Conservation (phyloP, 2,888 invertebrate genomes). For the Cryptosula pallasiana region DNA sequence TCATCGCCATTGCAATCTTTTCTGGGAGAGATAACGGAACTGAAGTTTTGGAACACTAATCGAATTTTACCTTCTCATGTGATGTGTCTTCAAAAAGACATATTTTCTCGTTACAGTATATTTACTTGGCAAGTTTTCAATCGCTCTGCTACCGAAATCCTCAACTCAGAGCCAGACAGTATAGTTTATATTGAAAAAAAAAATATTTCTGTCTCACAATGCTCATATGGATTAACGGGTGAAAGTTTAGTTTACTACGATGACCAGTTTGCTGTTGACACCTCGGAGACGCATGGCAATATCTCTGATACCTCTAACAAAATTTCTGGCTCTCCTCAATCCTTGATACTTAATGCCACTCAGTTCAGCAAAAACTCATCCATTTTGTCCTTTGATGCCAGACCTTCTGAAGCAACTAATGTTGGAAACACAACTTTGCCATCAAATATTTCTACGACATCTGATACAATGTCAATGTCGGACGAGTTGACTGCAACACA, state of each 20-base stretch:
- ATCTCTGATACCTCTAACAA: too few species aligned
- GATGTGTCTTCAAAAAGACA: neutral
- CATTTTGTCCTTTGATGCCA: too few species aligned
- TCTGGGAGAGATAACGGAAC: neutral
- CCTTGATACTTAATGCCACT: too few species aligned
- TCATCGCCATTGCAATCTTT: neutral
- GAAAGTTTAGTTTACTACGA: neutral
- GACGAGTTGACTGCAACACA: too few species aligned
- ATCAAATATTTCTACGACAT: too few species aligned
- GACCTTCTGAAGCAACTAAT: too few species aligned
- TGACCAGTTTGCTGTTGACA: too few species aligned
- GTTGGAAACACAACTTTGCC: too few species aligned
- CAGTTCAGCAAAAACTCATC: too few species aligned
- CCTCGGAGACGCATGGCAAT: too few species aligned
- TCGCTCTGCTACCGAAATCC: neutral
- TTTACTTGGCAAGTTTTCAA: neutral
- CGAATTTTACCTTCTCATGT: neutral
- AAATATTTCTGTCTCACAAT: neutral
- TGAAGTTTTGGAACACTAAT: neutral
- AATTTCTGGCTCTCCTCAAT: too few species aligned
- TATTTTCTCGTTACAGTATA: neutral
- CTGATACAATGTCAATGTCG: too few species aligned
- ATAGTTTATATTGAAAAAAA: slow-evolving; percentile 18
- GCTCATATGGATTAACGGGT: neutral
- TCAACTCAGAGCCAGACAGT: slow-evolving; percentile 8